Conservation (phyloP, 1,140 invertebrate genomes). For the Heliconius melpomene region DNA sequence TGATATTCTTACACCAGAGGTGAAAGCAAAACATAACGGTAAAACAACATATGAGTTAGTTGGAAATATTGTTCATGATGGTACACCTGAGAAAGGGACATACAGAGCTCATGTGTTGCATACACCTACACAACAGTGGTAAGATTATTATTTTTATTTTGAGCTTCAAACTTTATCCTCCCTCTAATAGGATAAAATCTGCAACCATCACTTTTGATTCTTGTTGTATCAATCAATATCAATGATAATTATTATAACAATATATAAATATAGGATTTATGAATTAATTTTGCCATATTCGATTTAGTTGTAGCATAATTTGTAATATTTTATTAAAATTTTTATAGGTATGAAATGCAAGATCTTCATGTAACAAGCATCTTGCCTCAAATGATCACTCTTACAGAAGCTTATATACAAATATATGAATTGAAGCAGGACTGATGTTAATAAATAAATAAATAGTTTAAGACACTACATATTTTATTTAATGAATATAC, state of each 20-base stretch:
- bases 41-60: slow-evolving; percentile 96
- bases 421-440: slow-evolving; percentile 84
- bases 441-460: slow-evolving; percentile 57
- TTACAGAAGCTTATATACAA: slow-evolving; percentile 99
- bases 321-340: slow-evolving; percentile 2
- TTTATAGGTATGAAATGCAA: slow-evolving; percentile 93
- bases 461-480: slow-evolving; percentile 47
- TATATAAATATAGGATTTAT: no score
- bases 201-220: no score
- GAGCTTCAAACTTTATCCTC: background rate
- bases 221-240: no score
- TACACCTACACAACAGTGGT: slow-evolving; percentile 92
- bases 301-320: no score
- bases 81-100: slow-evolving; percentile 95
- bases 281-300: no score
- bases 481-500: slow-evolving; percentile 73
- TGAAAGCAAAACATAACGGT: slow-evolving; percentile 88
- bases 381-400: slow-evolving; percentile 99
- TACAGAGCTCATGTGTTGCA: slow-evolving; percentile 98
- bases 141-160: slow-evolving; percentile 29
- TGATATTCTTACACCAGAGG: slow-evolving; percentile 94
- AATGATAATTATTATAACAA: no score
- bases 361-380: slow-evolving; percentile 99
- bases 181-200: no score
- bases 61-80: slow-evolving; percentile 99